Evolutionary conservation across 2,113 vertebrate species (phyloP), one percentile per base, ranked within the genome.

Genomic region (Sapajus apella): DNA sequence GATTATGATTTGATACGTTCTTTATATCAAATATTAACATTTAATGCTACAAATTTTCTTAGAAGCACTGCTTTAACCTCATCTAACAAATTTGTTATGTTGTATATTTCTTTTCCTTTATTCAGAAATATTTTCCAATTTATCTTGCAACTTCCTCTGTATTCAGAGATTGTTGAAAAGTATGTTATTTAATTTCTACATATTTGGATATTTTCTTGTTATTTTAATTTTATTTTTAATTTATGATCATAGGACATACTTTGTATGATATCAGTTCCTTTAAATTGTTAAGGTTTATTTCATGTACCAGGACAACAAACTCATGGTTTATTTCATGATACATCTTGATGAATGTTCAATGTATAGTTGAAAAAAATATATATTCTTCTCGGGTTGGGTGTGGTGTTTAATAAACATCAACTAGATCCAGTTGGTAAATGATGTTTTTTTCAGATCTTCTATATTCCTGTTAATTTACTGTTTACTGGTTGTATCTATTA

Each of bases 121-220:
- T 87, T 82, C 13, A 64, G 77, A 64, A 95, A 37, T 87, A 87
- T 82, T 90, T 95, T 81, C 11, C 55, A 45, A 81, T 91, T 84
- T 43, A 55, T 61, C 18, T 86, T 91, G 9, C 66, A 20, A 56
- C 11, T n/a, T 84, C 27, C 18, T 73, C 50, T 66, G 86, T 70
- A 75, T 43, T 55, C 10, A 20, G 61, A 2, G 9, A 27, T 90
- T 77, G 32, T 83, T 89, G 56, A 84, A 80, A 80, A 72, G 14
- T 84, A 56, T 50, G 17, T 73, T 93, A 52, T 35, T 77, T 80
- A 72, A 70, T 73, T 72, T 90, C 25, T 87, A 66, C 30, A 13
- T 35, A 2, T n/a, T 92, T 66, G 40, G 5, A 3, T 30, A 64
- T 64, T 64, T 64, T 64, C 61, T 64, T n/a, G 2, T 89, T 93